phyloP scores from a whole-genome alignment of 2,888 invertebrate genomes.

The Vanessa cardui region DNA sequence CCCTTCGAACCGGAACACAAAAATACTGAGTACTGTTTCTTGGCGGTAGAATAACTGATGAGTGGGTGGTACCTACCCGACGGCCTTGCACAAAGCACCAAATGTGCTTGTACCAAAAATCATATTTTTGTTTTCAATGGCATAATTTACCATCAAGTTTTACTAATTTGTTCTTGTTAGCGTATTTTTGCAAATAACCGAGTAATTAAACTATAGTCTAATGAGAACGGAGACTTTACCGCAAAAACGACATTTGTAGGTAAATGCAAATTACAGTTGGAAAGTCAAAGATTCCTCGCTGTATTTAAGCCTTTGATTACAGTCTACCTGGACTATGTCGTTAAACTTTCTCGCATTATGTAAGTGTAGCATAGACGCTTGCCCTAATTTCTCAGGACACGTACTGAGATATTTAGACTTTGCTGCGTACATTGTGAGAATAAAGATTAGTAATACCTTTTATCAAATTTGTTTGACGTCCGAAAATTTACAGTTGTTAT shows the following conservation, averaged over 20 bases:
- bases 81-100: no score
- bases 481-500: no score
- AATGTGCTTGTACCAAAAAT: neutral
- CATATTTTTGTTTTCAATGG: neutral
- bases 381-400: neutral
- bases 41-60: no score
- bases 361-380: neutral
- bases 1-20: no score
- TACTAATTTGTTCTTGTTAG: neutral
- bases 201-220: conserved; percentile 1
- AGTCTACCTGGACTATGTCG: neutral
- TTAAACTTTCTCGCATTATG: neutral
- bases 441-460: no score
- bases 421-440: no score
- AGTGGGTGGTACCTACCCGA: no score
- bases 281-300: neutral
- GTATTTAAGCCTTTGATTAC: conserved; percentile 1
- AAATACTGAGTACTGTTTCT: no score
- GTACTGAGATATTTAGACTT: no score
- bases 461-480: no score
- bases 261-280: conserved; percentile 1
- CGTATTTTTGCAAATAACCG: neutral
- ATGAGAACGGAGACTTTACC: conserved; percentile 2
- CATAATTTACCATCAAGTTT: neutral
- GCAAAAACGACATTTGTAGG: neutral